phyloP scores from a whole-genome alignment of 2,888 invertebrate genomes.

The Herminia tarsipennalis region DNA sequence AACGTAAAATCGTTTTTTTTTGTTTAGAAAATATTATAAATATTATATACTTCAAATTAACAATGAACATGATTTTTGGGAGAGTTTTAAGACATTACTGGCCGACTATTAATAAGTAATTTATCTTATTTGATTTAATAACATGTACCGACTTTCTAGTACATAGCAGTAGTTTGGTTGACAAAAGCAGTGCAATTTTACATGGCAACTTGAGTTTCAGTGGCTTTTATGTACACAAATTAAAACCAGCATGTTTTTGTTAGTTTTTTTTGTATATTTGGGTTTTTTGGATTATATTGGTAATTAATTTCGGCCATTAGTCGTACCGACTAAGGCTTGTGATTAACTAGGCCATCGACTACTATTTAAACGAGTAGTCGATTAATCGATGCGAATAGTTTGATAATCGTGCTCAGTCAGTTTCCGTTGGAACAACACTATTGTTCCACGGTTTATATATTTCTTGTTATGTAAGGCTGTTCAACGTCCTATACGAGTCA shows the following conservation, averaged over 20 bases:
- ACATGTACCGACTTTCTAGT: no score
- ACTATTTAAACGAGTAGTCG: constrained; percentile 19
- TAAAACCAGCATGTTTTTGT: not conserved
- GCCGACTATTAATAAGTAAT: no score
- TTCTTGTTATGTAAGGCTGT: constrained; percentile 45
- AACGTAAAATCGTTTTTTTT: no score
- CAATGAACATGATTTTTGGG: no score
- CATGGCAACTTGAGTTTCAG: no score
- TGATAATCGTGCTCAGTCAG: constrained; percentile 24
- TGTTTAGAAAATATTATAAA: no score
- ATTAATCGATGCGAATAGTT: constrained; percentile 22
- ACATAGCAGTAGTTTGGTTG: no score
- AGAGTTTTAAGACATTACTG: no score
- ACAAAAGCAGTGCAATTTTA: no score
- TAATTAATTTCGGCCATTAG: constrained; percentile 1
- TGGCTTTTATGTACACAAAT: no score
- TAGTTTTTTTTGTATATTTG: not conserved
- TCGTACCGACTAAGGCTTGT: constrained; percentile 18
- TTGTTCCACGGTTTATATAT: constrained; percentile 34
- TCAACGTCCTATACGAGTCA: constrained; percentile 40
- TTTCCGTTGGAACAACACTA: constrained; percentile 23
- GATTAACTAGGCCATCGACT: constrained; percentile 25
- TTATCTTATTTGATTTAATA: no score
- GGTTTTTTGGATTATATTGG: not conserved
- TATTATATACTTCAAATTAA: no score